Percentiles rank a stretch among this genome's conserved stretches.
These are phyloP conservation scores for Parazoanthus swiftii DNA, from an alignment of 92 coral and sea anemone species.

Conservation along the genomic window DNA sequence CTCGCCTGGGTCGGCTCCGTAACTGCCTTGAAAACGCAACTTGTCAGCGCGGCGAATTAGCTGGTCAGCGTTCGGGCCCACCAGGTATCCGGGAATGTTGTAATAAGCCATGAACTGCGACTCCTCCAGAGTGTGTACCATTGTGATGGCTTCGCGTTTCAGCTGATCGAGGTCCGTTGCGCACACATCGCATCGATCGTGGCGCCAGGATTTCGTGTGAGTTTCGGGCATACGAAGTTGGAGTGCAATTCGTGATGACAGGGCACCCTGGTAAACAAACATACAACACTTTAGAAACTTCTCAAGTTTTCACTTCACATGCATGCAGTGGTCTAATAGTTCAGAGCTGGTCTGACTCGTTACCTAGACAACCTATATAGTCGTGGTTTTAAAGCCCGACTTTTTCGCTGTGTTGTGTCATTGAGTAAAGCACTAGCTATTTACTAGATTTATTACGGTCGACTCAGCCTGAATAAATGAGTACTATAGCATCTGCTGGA, in stretches of 20 bases:
- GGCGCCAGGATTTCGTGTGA: constrained; percentile 90
- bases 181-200: constrained; percentile 92
- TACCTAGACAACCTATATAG: no score
- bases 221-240: constrained; percentile 95
- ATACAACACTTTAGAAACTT: neutral
- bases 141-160: constrained; percentile 91
- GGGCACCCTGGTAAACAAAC: constrained; percentile 76
- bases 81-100: constrained; percentile 87
- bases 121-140: constrained; percentile 95
- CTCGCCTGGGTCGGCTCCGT: constrained; percentile 69
- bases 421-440: no score
- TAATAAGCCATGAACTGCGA: constrained; percentile 94
- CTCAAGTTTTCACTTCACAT: neutral
- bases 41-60: constrained; percentile 78
- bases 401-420: no score
- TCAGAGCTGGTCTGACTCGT: no score
- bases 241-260: constrained; percentile 86
- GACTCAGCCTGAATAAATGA: no score
- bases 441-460: no score
- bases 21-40: constrained; percentile 61
- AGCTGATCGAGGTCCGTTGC: constrained; percentile 92
- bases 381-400: no score
- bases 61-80: constrained; percentile 91
- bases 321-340: no score
- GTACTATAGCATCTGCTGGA: no score